Percentiles rank a stretch among this genome's conserved stretches.
These are phyloP conservation scores for Cryptotermes secundus DNA, from an alignment of 1,140 invertebrate genomes.

Conservation along the genomic window DNA sequence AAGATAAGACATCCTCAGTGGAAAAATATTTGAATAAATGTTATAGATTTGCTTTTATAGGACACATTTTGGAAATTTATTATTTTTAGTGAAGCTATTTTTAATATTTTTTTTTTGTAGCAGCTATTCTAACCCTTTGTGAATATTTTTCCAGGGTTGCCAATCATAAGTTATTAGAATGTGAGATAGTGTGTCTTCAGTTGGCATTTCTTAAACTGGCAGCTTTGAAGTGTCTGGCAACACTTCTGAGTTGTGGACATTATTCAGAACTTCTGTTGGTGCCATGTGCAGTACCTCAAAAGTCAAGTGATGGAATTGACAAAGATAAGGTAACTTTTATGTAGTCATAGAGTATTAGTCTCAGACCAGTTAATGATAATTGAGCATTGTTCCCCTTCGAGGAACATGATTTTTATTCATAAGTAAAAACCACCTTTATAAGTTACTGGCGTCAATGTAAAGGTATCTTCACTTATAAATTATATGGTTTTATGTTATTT, in stretches of 20 bases:
- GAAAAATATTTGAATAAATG: too few species aligned
- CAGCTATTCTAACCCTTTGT: neutral
- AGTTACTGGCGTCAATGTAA: too few species aligned
- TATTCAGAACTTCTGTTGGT: slow-evolving; percentile 59
- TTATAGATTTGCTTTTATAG: neutral
- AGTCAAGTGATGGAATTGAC: slow-evolving; percentile 36
- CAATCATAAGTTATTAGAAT: slow-evolving; percentile 46
- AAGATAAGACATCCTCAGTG: too few species aligned
- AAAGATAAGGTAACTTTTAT: slow-evolving; percentile 40
- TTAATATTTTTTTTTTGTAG: neutral
- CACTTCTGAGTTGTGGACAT: slow-evolving; percentile 52
- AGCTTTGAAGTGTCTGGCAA: slow-evolving; percentile 57
- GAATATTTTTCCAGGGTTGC: slow-evolving; percentile 37
- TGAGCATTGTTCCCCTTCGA: too few species aligned
- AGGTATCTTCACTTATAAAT: too few species aligned
- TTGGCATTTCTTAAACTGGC: slow-evolving; percentile 57
- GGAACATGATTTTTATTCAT: too few species aligned
- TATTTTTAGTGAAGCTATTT: neutral
- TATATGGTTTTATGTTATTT: too few species aligned
- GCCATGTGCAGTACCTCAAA: slow-evolving; percentile 42
- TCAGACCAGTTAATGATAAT: too few species aligned
- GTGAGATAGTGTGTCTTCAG: slow-evolving; percentile 50
- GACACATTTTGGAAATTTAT: neutral
- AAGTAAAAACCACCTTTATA: too few species aligned
- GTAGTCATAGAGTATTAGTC: neutral